These are phyloP conservation scores for Hipparchia semele DNA, from an alignment of 2,888 invertebrate genomes.

Conservation along the genomic window DNA sequence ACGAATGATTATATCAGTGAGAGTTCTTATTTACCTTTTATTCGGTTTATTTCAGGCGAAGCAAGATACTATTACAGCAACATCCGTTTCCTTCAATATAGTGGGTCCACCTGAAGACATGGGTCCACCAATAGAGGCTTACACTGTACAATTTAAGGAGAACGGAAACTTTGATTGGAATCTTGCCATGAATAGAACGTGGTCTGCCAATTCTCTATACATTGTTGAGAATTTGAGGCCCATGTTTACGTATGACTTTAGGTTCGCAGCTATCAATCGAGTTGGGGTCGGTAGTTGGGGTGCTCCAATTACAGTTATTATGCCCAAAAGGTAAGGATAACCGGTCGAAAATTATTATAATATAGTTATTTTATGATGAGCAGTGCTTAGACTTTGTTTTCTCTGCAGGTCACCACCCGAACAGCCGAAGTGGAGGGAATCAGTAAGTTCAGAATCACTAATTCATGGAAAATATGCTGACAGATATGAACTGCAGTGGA, in stretches of 20 bases:
- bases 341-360: too few relatives aligned
- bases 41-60: slow-evolving; percentile 75
- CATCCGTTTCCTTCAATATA: slow-evolving; percentile 91
- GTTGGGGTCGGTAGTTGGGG: slow-evolving; percentile 92
- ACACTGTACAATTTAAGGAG: slow-evolving; percentile 89
- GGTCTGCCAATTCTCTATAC: slow-evolving; percentile 91
- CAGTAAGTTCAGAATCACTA: slow-evolving; percentile 70
- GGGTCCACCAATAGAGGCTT: slow-evolving; percentile 89
- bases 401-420: slow-evolving; percentile 87
- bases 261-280: slow-evolving; percentile 93
- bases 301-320: slow-evolving; percentile 84
- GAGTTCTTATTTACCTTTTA: neutral
- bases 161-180: slow-evolving; percentile 87
- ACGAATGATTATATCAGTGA: too few relatives aligned
- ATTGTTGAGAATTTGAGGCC: slow-evolving; percentile 91
- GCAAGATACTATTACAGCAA: slow-evolving; percentile 89
- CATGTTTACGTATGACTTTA: slow-evolving; percentile 89
- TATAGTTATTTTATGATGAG: neutral
- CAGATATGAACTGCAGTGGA: slow-evolving; percentile 92
- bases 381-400: too few relatives aligned
- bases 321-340: slow-evolving; percentile 84
- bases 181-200: slow-evolving; percentile 86
- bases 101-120: slow-evolving; percentile 88
- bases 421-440: slow-evolving; percentile 78
- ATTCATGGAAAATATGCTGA: slow-evolving; percentile 85